Evolutionary conservation across 1,140 invertebrate species (phyloP), one percentile per base, ranked within the genome.

Genomic region (Gonatopus flavifemur): DNA sequence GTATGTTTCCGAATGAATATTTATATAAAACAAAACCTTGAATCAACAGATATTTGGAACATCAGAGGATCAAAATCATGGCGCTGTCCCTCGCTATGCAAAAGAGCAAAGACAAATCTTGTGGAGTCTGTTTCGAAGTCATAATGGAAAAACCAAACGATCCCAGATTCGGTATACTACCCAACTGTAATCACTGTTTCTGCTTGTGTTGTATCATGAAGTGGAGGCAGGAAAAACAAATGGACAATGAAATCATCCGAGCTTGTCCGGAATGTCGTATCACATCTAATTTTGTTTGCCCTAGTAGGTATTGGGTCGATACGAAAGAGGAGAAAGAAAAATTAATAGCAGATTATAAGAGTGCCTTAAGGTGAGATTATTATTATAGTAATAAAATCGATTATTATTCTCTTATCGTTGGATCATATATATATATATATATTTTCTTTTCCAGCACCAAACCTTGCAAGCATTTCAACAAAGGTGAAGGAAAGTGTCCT

Each of bases 151-250:
- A 94, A 66, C 74, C 82, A 4, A 71, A 81, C 10, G 87, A 90
- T 67, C 85, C 86, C 53, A 83, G 91, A 44, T 96, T 96, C 71
- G 93, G 93, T 13, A 93, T 96, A 57, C 74, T 96, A 39, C 89
- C 91, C 16, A 91, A 91, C 70, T 96, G 93, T 69, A 88, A 84
- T 71, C 93, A 96, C 67, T 88, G 90, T 59, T 96, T 93, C 69
- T 96, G 93, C 70, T 72, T 95, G 28, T 80, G 82, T 51, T 96
- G 93, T 69, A 94, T 96, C 57, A 82, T 91, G n/a, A 87, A 86
- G 63, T 96, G 93, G 93, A 81, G 93, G 49, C 83, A 90, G 69
- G 84, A 87, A 19, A 87, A 90, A 66, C 86, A 91, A 64, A 92
- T 93, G 71, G 90, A 93, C 60, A 88, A 88, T 64, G 91, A 91